Conservation (phyloP, 1,140 invertebrate species). For the Caerostris extrusa region DNA sequence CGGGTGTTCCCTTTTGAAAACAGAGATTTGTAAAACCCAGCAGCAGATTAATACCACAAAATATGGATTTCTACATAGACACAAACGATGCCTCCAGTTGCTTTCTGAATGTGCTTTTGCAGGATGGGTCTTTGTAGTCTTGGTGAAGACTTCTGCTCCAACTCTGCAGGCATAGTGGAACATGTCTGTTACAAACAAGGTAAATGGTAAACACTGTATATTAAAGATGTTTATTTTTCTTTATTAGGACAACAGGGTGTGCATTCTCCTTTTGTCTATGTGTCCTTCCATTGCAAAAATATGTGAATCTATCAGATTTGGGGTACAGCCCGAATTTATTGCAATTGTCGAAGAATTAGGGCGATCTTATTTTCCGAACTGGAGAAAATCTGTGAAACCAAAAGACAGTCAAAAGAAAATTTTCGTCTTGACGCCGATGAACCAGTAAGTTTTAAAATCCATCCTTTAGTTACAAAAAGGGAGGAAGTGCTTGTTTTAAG, state of each 20-base stretch:
- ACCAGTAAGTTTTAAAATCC: no score
- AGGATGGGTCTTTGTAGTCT: neutral
- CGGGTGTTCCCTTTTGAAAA: neutral
- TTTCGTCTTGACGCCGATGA: no score
- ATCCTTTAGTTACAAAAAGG: no score
- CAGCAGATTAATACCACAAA: slow-evolving; percentile 41
- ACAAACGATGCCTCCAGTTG: slow-evolving; percentile 41
- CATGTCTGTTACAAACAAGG: slow-evolving; percentile 31
- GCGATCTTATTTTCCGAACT: no score
- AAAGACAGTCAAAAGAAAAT: no score
- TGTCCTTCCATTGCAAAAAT: neutral
- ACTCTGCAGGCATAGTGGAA: neutral
- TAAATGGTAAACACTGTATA: neutral
- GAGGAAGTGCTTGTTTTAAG: no score
- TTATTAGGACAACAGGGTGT: neutral
- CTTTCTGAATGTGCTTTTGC: neutral
- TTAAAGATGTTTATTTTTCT: neutral
- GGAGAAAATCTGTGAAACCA: no score
- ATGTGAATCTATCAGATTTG: neutral
- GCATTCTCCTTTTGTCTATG: neutral
- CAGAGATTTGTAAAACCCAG: neutral
- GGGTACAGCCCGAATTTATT: neutral
- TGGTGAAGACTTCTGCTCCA: neutral
- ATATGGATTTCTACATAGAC: slow-evolving; percentile 45
- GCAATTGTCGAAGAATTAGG: no score